Evolutionary conservation across 2,113 vertebrate genomes (phyloP).

Genomic region (Colinus virginianus): DNA sequence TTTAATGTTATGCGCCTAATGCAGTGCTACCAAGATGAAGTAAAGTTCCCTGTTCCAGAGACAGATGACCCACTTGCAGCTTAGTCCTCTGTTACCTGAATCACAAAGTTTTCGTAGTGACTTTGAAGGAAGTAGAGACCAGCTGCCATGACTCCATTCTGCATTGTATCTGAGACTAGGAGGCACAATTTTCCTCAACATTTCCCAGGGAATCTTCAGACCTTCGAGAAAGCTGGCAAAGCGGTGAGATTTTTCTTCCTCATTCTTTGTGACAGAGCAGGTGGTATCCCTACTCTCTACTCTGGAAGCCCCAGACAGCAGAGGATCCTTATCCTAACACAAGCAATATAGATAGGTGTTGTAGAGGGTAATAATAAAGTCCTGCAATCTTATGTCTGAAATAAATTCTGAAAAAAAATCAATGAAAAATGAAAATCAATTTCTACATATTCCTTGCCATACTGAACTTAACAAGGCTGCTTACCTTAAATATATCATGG

Average conservation of each 20-base stretch:
- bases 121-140: not conserved
- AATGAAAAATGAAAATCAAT: too few species aligned
- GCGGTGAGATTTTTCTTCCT: not conserved
- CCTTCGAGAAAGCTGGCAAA: not conserved
- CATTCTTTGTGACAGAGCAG: not conserved
- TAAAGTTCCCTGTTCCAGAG: not conserved
- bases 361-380: not conserved
- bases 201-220: not conserved
- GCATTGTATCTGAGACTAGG: not conserved
- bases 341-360: not conserved
- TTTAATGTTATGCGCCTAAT: not conserved
- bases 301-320: not conserved
- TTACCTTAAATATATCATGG: not conserved
- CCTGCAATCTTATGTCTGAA: not conserved
- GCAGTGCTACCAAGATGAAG: not conserved
- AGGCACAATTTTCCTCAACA: not conserved
- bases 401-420: not conserved
- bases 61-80: not conserved
- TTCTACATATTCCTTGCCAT: not conserved
- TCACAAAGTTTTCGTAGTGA: not conserved
- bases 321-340: not conserved
- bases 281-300: not conserved
- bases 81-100: not conserved
- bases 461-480: not conserved
- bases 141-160: not conserved